These are phyloP conservation scores for Drosophila eohydei DNA, from an alignment of 2,888 invertebrate genomes.

Conservation along the genomic window DNA sequence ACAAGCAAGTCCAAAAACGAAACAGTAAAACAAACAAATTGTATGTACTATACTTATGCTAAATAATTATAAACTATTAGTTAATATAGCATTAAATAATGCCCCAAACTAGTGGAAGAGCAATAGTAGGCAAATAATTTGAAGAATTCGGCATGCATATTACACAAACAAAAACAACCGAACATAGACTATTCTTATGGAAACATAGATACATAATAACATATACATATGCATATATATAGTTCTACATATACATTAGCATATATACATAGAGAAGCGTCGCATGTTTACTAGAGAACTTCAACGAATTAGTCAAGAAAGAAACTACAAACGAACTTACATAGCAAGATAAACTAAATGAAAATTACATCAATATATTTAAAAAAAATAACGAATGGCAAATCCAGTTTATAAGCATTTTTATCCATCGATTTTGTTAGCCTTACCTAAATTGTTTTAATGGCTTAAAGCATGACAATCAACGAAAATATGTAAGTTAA, in stretches of 20 bases:
- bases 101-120: constrained; percentile 34
- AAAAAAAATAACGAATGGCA: constrained; percentile 1
- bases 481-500: constrained; percentile 56
- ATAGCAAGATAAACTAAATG: constrained; percentile 26
- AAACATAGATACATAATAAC: constrained; percentile 36
- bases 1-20: constrained; percentile 66
- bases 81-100: constrained; percentile 30
- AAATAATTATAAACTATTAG: constrained; percentile 42
- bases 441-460: constrained; percentile 30
- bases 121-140: constrained; percentile 34
- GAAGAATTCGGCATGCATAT: constrained; percentile 36
- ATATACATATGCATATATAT: constrained; percentile 39
- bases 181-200: constrained; percentile 38
- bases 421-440: constrained; percentile 23
- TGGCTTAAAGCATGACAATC: constrained; percentile 77
- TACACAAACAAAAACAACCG: constrained; percentile 6
- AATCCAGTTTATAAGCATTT: constrained; percentile 31
- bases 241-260: constrained; percentile 33
- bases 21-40: constrained; percentile 31
- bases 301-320: constrained; percentile 72
- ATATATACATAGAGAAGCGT: constrained; percentile 37
- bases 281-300: constrained; percentile 68
- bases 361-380: constrained; percentile 18
- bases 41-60: constrained; percentile 30
- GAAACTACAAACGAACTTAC: constrained; percentile 65